Conservation (phyloP, 2,113 vertebrate genomes). For the Merops nubicus region DNA sequence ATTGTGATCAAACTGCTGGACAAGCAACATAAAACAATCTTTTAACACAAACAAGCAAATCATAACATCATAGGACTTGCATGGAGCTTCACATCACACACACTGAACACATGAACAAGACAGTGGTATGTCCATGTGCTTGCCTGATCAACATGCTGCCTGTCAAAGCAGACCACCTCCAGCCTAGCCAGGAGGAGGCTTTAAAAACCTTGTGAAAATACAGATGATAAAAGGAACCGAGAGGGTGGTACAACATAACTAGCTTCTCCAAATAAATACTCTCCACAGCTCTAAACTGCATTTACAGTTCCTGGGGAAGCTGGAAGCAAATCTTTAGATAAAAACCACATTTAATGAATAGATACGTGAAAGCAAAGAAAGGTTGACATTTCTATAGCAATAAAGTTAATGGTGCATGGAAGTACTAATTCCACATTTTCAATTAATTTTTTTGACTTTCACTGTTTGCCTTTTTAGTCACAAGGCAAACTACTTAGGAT, state of each 20-base stretch:
- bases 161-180: neutral
- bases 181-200: neutral
- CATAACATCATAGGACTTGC: neutral
- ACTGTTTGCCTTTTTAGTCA: neutral
- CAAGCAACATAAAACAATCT: neutral
- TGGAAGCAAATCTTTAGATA: conserved; percentile 22
- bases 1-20: neutral
- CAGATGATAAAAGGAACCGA: conserved; percentile 11
- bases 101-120: neutral
- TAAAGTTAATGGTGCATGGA: neutral
- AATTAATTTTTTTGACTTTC: neutral
- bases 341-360: conserved; percentile 22
- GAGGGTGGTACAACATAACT: conserved; percentile 22
- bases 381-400: conserved; percentile 39
- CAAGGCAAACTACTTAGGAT: neutral
- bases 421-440: conserved; percentile 23
- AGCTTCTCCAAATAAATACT: conserved; percentile 45
- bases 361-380: conserved; percentile 23
- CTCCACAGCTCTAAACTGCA: neutral
- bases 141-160: neutral
- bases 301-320: neutral
- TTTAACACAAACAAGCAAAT: neutral
- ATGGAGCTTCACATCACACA: neutral
- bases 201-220: neutral
- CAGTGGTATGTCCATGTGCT: rapidly evolving